Evolutionary conservation across 2,797 vertebrate species (phyloP), one percentile per base, ranked within the genome.

Genomic region (Acanthiza pusilla): DNA sequence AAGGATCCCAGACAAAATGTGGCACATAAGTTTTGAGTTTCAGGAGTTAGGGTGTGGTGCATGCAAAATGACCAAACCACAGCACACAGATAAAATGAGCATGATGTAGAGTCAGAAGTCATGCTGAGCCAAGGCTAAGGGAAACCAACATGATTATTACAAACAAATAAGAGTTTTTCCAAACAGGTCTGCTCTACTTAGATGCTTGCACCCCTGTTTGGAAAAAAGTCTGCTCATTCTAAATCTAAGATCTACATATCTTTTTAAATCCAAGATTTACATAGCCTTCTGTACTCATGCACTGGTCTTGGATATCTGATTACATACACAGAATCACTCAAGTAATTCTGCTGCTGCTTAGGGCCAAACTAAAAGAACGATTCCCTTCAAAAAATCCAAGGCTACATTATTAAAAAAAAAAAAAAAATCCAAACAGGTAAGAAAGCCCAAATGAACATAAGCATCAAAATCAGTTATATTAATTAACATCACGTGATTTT

Each of bases 381-480:
- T 32, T 77, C 5, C 5, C 11, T 19, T 3, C 5, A 17, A 16
- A 74, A 55, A 34, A 18, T 1, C 0, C 5, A 16, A 67, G 38
- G 25, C 1, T 36, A 63, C 80, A 80, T 34, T 3, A 43, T 43
- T 43, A 18, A 42, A 23, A 57, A n/a, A 70, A 47, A n/a, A n/a
- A n/a, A 38, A 38, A 38, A 38, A 38, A 38, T 32, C 18, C 13
- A 45, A 72, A 77, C 14, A 78, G 16, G 13, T 53, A 75, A 58
- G 18, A 88, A 86, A 66, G 5, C 7, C 34, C 21, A 54, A 32
- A 86, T 48, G 25, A 71, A 27, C 9, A 62, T 1, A 1, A 91
- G 40, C 12, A 73, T 53, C 40, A 38, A 60, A 61, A 36, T 54
- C 29, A 78, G n/a, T 8, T 7, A 54, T 57, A 55, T 9, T 47